These are phyloP conservation scores for honey bee (Apis mellifera) DNA, from an alignment of 1,140 invertebrate species.

Conservation along the genomic window Amel_HAv3.1 CM009943.2:5703001-5703500, in stretches of 20 bases:
- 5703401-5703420: too few relatives aligned
- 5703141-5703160: constrained; percentile 57
- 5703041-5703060: constrained; percentile 49
- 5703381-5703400: neutral
- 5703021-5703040: constrained; percentile 36
- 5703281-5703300: neutral
- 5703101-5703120: constrained; percentile 34
- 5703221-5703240: neutral
- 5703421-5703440: too few relatives aligned
- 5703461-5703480: too few relatives aligned
- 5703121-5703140: constrained; percentile 41
- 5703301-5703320: neutral
- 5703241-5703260: neutral
- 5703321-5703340: neutral
- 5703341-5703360: neutral
- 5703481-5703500: too few relatives aligned
- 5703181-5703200: neutral
- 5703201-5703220: neutral
- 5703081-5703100: constrained; percentile 42
- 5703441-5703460: too few relatives aligned
- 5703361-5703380: neutral
- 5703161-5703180: constrained; percentile 10
- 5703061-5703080: constrained; percentile 42
- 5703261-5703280: too few relatives aligned
- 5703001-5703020: constrained; percentile 58